Percentiles rank a stretch among this genome's conserved stretches.
Conservation (phyloP, 2,113 vertebrate species). For the Tinamus guttatus region DNA sequence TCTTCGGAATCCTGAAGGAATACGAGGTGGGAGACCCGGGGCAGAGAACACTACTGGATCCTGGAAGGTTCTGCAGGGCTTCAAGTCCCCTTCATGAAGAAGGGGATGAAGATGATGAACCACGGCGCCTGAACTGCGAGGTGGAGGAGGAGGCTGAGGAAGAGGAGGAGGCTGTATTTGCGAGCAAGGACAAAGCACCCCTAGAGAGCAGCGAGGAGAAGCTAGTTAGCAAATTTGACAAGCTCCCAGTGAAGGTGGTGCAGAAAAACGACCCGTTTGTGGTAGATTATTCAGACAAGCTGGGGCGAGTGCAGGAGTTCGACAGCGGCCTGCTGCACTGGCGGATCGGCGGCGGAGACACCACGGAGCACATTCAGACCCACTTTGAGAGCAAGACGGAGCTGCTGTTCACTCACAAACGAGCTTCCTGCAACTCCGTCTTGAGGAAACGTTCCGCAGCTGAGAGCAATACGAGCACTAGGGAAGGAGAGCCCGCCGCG, state of each 20-base stretch:
- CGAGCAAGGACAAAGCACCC: slow-evolving; percentile 74
- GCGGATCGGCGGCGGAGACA: slow-evolving; percentile 96
- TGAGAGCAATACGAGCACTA: slow-evolving; percentile 68
- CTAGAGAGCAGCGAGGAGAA: slow-evolving; percentile 83
- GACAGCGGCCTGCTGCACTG: slow-evolving; percentile 96
- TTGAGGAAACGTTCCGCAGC: slow-evolving; percentile 73
- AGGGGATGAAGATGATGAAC: slow-evolving; percentile 78
- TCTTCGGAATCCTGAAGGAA: slow-evolving; percentile 97
- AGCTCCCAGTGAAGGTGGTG: slow-evolving; percentile 93
- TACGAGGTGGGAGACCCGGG: slow-evolving; percentile 97
- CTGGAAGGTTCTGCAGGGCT: slow-evolving; percentile 82
- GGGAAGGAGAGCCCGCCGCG: slow-evolving; percentile 74
- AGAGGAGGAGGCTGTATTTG: slow-evolving; percentile 83
- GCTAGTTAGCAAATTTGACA: slow-evolving; percentile 95
- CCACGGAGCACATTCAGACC: slow-evolving; percentile 98
- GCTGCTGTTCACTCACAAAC: slow-evolving; percentile 81
- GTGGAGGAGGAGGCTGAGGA: slow-evolving; percentile 80
- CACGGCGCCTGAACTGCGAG: slow-evolving; percentile 70
- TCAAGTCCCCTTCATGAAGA: slow-evolving; percentile 81
- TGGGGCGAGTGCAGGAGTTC: slow-evolving; percentile 93
- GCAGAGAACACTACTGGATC: slow-evolving; percentile 94
- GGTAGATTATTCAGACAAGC: slow-evolving; percentile 87
- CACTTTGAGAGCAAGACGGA: slow-evolving; percentile 93
- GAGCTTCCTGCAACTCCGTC: slow-evolving; percentile 70
- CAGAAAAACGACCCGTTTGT: slow-evolving; percentile 92